phyloP scores from a whole-genome alignment of 2,113 vertebrate species.

The Onychorhynchus coronatus region DNA sequence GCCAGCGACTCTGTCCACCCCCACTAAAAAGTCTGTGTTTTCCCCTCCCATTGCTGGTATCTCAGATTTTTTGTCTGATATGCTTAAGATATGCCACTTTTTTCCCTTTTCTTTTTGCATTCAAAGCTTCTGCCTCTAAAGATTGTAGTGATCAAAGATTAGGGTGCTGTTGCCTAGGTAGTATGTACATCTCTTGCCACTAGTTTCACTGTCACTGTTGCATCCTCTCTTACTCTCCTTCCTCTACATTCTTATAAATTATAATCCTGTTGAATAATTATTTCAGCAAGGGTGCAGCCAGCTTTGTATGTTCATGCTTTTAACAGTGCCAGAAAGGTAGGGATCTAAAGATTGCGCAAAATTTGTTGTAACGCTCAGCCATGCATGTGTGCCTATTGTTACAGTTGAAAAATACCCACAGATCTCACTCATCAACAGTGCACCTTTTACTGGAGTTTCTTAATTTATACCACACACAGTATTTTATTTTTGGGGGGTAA shows the following conservation, averaged over 20 bases:
- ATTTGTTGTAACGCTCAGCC: background rate
- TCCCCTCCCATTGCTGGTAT: background rate
- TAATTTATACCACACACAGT: background rate
- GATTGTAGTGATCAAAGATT: background rate
- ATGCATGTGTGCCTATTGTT: background rate
- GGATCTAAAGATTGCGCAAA: accelerated
- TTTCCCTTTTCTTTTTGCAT: background rate
- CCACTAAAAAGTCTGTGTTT: background rate
- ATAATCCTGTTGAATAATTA: background rate
- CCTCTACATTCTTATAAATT: background rate
- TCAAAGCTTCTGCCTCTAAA: background rate
- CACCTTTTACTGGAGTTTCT: background rate
- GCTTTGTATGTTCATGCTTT: background rate
- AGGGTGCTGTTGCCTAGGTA: background rate
- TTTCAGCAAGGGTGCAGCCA: background rate
- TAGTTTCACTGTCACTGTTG: background rate
- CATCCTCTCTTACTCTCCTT: background rate
- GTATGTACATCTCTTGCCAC: background rate
- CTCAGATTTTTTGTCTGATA: background rate
- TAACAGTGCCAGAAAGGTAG: background rate
- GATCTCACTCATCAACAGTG: background rate
- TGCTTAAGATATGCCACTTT: background rate
- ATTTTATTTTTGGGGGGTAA: background rate
- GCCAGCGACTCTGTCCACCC: background rate
- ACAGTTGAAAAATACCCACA: background rate